A percentile compares a stretch with the other conserved stretches of the same genome.
phyloP scores from a whole-genome alignment of 2,797 vertebrate genomes.

The Thunnus albacares region DNA sequence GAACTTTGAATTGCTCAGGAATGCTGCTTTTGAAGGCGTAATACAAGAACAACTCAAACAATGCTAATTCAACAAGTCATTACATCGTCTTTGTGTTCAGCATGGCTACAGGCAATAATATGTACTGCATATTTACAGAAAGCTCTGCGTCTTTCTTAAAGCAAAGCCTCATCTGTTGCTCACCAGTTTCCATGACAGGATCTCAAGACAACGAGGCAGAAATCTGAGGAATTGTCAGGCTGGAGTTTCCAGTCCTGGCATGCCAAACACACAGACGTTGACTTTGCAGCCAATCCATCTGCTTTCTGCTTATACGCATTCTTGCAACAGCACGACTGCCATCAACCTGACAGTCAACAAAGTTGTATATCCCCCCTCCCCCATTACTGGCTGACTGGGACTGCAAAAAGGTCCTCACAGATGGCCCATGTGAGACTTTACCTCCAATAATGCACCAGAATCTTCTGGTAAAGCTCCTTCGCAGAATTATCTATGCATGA shows the following conservation, averaged over 20 bases:
- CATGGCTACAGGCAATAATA: slow-evolving; percentile 18
- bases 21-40: not conserved
- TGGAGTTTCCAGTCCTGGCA: slow-evolving; percentile 64
- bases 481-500: slow-evolving; percentile 55
- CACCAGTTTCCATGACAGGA: slow-evolving; percentile 43
- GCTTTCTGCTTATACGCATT: slow-evolving; percentile 45
- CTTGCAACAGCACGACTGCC: slow-evolving; percentile 36
- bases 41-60: not conserved
- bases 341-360: slow-evolving; percentile 26
- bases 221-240: slow-evolving; percentile 53
- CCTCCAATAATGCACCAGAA: slow-evolving; percentile 22
- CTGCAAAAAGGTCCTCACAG: slow-evolving; percentile 51
- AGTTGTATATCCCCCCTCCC: slow-evolving; percentile 4
- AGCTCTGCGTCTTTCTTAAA: not conserved
- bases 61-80: not conserved
- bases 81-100: not conserved
- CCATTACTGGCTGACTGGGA: slow-evolving; percentile 21
- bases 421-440: slow-evolving; percentile 52
- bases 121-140: slow-evolving; percentile 13
- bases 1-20: not conserved
- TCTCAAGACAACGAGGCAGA: slow-evolving; percentile 21
- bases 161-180: slow-evolving; percentile 6
- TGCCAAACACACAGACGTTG: slow-evolving; percentile 39
- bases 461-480: slow-evolving; percentile 55
- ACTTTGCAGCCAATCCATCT: slow-evolving; percentile 44